Evolutionary conservation across 2,113 vertebrate species (phyloP).

Genomic region (Thryonomys swinderianus): DNA sequence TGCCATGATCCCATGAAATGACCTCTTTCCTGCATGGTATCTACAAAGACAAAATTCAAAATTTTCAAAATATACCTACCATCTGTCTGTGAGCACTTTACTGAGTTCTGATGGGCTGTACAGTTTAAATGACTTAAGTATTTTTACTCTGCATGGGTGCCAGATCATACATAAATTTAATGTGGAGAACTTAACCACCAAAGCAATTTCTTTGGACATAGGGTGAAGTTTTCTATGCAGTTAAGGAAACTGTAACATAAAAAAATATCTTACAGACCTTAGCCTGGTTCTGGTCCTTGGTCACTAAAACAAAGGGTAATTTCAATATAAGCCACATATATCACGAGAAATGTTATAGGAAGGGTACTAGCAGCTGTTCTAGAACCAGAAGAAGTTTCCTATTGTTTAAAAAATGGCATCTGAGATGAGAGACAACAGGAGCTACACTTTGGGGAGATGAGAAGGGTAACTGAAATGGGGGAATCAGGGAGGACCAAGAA

Average conservation of each 20-base stretch:
- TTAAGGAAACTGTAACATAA: background rate
- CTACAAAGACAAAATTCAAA: conserved; percentile 56
- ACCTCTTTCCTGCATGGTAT: conserved; percentile 76
- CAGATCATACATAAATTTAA: conserved; percentile 58
- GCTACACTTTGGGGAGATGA: background rate
- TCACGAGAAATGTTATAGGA: background rate
- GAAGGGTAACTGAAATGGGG: background rate
- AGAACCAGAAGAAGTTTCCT: background rate
- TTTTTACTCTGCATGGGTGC: conserved; percentile 57
- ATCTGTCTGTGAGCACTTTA: conserved; percentile 67
- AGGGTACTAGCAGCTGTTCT: background rate
- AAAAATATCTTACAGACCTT: background rate
- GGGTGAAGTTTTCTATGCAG: background rate
- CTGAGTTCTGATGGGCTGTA: conserved; percentile 72
- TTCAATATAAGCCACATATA: conserved; percentile 51
- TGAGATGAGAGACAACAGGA: background rate
- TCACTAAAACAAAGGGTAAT: background rate
- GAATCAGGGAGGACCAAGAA: background rate
- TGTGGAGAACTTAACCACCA: conserved; percentile 55
- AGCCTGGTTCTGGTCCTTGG: background rate
- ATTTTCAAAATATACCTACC: conserved; percentile 74
- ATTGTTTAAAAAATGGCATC: background rate
- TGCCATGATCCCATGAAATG: conserved; percentile 68
- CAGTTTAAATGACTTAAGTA: conserved; percentile 27
- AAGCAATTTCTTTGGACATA: conserved; percentile 50